Base-by-base conservation (phyloP, 2,113 vertebrate species). In the Phyllostomus discolor region DNA sequence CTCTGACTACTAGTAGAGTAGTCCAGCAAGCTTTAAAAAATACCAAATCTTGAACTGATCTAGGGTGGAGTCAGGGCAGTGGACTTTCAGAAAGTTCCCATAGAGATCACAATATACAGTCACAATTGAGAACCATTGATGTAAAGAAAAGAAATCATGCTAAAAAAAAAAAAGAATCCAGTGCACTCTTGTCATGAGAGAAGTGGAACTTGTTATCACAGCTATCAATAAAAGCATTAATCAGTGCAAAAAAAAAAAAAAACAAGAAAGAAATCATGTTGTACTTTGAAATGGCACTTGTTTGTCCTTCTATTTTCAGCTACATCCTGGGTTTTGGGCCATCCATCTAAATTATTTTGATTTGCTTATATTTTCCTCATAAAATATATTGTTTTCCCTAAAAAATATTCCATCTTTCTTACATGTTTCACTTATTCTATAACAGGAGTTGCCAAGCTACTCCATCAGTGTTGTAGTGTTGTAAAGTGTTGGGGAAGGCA, bases 11-110 rank as follows among this genome's bases (percentile, higher is more conserved):
- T 76, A 46, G 81, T 82, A 78, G 24, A 95, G 70, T 70, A 24
- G 43, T 19, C 14, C 28, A 14, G 64, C 14, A 43, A 75, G 35
- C 22, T 90, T 59, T 67, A 66, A 38, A 83, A 88, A 67, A 59
- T 82, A 57, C 19, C 38, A 82, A 96, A 83, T 19, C 26, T 86
- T 90, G 35, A 41, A 79, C 62, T 87, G 90, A 86, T 90, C 87
- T 69, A 70, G 14, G 6, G 50, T 85, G 7, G 4, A 78, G n/a
- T 62, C 24, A 70, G 50, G 59, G 24, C 22, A 85, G 35, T 33
- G 12, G 46, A 86, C 19, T 79, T 72, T 86, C 72, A 41, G 24
- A 41, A 87, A 95, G 62, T 89, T 83, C 24, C 62, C 33, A n/a
- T 28, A 78, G 59, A 83, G 8, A 86, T 90, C 7, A 20, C 78